These are phyloP conservation scores for Pseudoatta argentina DNA, from an alignment of 1,140 invertebrate species.

Conservation along the genomic window DNA sequence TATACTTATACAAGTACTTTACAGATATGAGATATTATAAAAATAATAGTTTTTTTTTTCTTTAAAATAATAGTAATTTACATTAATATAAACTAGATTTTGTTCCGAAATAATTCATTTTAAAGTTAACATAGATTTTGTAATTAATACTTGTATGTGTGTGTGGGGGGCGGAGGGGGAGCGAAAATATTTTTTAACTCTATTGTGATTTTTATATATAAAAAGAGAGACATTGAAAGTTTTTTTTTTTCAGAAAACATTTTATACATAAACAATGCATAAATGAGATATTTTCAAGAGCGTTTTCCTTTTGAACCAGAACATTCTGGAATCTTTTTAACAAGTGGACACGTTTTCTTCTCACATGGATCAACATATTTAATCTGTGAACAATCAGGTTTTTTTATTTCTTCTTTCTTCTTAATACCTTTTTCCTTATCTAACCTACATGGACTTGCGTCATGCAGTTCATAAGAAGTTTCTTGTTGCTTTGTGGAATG, in stretches of 20 bases:
- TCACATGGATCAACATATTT: slow-evolving; percentile 34
- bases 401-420: slow-evolving; percentile 30
- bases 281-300: background rate
- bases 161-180: too few species aligned
- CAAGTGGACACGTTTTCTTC: slow-evolving; percentile 62
- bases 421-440: background rate
- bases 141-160: background rate
- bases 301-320: background rate
- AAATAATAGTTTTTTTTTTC: background rate
- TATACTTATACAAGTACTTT: slow-evolving; percentile 1
- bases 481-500: background rate
- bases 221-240: background rate
- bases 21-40: background rate
- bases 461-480: background rate
- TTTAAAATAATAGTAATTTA: background rate
- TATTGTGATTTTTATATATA: background rate
- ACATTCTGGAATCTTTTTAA: slow-evolving; percentile 63
- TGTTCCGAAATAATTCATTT: background rate
- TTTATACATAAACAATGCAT: background rate
- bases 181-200: background rate
- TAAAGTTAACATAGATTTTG: background rate
- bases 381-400: background rate
- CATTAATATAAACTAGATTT: background rate
- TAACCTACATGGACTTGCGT: slow-evolving; percentile 34
- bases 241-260: background rate